Percentiles rank a stretch among this genome's conserved stretches.
Conservation (phyloP, 2,113 vertebrate genomes). For the Pygoscelis antarcticus region DNA sequence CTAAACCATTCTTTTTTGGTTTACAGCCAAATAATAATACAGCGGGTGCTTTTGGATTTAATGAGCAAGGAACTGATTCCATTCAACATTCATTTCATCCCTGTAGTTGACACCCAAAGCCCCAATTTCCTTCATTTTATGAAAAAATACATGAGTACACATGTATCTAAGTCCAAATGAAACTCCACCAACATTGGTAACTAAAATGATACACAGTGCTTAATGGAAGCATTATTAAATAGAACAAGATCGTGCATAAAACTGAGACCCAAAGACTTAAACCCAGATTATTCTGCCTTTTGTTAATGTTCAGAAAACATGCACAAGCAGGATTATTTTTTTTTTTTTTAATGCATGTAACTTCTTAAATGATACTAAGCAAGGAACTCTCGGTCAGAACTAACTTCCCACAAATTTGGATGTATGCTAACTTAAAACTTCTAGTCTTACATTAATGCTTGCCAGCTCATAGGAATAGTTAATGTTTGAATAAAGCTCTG, state of each 20-base stretch:
- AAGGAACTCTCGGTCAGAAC: background rate
- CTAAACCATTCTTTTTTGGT: conserved; percentile 42
- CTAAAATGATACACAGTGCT: background rate
- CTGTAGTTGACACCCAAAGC: background rate
- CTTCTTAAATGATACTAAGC: background rate
- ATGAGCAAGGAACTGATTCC: conserved; percentile 4
- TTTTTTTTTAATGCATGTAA: background rate
- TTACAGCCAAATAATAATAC: conserved; percentile 54
- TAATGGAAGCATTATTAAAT: background rate
- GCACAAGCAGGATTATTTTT: too few species aligned
- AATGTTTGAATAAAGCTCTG: background rate
- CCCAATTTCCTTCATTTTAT: background rate
- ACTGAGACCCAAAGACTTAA: background rate
- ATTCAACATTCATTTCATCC: background rate
- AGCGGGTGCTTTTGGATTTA: conserved; percentile 8
- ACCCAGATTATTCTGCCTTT: background rate
- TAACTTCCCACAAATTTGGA: background rate
- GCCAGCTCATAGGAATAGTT: background rate
- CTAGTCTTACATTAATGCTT: background rate
- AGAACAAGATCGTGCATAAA: background rate
- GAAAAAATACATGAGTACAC: background rate
- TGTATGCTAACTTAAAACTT: background rate
- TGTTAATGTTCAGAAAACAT: background rate
- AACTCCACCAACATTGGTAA: background rate
- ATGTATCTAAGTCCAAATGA: background rate